A percentile compares a stretch with the other conserved stretches of the same genome.
These are phyloP conservation scores for Oryctes rhinoceros DNA, from an alignment of 1,140 invertebrate species.

Conservation along the genomic window DNA sequence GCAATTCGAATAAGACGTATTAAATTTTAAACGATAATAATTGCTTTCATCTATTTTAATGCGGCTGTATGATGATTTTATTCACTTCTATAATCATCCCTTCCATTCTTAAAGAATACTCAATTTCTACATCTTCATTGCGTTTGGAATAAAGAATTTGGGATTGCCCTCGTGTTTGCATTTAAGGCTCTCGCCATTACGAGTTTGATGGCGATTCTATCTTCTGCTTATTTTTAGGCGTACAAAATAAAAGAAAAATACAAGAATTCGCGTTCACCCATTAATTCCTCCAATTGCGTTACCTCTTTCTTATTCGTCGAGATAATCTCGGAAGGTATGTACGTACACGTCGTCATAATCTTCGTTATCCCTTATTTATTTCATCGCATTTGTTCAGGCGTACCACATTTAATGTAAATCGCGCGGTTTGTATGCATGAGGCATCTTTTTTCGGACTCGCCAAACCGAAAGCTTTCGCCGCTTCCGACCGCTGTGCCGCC, in stretches of 20 bases:
- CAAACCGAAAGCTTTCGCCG: conserved; percentile 6
- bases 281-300: background rate
- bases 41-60: too few species aligned
- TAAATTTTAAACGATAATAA: too few species aligned
- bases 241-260: background rate
- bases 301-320: too few species aligned
- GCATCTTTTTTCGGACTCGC: conserved; percentile 22
- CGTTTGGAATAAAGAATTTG: too few species aligned
- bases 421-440: conserved; percentile 41
- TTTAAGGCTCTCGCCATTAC: too few species aligned
- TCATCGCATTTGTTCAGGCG: background rate
- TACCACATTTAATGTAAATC: conserved; percentile 37
- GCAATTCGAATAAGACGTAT: too few species aligned
- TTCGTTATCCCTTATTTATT: background rate
- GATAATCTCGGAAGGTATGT: too few species aligned
- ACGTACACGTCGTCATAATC: background rate
- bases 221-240: background rate
- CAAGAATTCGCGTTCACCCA: background rate
- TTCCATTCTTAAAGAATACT: too few species aligned
- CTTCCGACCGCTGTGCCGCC: conserved; percentile 4
- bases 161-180: too few species aligned
- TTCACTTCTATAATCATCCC: too few species aligned
- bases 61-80: too few species aligned
- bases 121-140: too few species aligned
- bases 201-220: background rate